These are phyloP conservation scores for Marmota monax DNA, from an alignment of 2,113 vertebrate species.

Conservation along the genomic window DNA sequence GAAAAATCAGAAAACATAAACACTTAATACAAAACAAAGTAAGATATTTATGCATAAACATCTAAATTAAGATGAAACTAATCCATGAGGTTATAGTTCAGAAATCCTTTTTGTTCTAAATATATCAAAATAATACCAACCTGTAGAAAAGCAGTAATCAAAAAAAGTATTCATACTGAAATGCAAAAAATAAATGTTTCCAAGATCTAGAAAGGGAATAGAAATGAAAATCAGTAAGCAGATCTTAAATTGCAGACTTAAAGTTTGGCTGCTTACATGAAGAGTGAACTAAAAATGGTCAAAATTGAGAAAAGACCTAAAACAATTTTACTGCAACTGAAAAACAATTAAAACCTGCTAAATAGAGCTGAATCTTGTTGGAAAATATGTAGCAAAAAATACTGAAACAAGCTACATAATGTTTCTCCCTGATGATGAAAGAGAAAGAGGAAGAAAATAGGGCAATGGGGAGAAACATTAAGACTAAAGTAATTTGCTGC, in stretches of 20 bases:
- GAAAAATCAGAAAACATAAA: not conserved
- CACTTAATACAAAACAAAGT: not conserved
- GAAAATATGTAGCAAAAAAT: no score
- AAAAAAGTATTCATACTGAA: not conserved
- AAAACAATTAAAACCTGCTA: no score
- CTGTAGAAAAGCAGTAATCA: not conserved
- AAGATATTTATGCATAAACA: not conserved
- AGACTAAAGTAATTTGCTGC: no score
- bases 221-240: not conserved
- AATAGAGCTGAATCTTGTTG: no score
- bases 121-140: not conserved
- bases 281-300: not conserved
- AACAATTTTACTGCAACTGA: not conserved
- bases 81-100: not conserved
- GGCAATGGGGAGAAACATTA: no score
- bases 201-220: not conserved
- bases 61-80: not conserved
- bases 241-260: not conserved
- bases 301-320: not conserved
- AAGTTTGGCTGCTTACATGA: not conserved
- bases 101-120: not conserved
- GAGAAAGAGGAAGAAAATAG: no score
- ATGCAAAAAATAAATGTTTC: conserved; percentile 2
- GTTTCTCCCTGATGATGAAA: no score
- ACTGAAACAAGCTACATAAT: no score